Evolutionary conservation across 2,797 vertebrate species (phyloP), one percentile per base, ranked within the genome.

Genomic region (Smutsia gigantea): DNA sequence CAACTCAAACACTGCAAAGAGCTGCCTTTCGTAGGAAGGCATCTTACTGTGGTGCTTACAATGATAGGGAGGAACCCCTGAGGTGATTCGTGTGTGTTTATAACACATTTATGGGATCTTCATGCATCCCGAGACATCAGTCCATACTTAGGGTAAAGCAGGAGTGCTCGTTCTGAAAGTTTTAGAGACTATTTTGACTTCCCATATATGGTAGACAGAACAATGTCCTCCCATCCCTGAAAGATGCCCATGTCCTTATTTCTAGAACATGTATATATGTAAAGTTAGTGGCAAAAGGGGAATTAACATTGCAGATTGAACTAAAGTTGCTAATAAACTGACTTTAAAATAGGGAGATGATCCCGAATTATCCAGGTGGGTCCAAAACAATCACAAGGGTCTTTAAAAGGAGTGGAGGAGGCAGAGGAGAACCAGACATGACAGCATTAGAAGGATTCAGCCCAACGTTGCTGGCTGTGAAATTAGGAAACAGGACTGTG

Each of bases 181-280:
- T 89, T 84, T 68, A 64, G 37, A 75, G n/a, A 55, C 21, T 55
- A 12, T 25, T 90, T 95, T 86, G 17, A 69, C 84, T 87, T 95
- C 61, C 37, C 4, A 23, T 31, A 1, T 15, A 31, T 59, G n/a
- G 53, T 42, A 53, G 37, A 29, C 23, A 64, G 23, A 86, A 71
- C 61, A 93, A 63, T 18, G 1, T 23, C 34, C n/a, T 34, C 39
- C 23, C 37, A 34, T 19, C 27, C 78, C 9, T 29, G 27, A 95
- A 87, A 89, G 17, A 25, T 82, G 10, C 46, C 55, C 59, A 15
- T 59, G 19, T 78, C 75, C 61, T 83, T 25, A 79, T 87, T 83
- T 90, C 66, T 72, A 61, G 53, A 82, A 66, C 37, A 31, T 66
- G 23, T 11, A 57, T 71, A 75, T 66, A 39, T 61, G 21, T 71